Percentiles rank a stretch among this genome's conserved stretches.
Conservation (phyloP, 2,888 invertebrate species). For the Leptinotarsa juncta region DNA sequence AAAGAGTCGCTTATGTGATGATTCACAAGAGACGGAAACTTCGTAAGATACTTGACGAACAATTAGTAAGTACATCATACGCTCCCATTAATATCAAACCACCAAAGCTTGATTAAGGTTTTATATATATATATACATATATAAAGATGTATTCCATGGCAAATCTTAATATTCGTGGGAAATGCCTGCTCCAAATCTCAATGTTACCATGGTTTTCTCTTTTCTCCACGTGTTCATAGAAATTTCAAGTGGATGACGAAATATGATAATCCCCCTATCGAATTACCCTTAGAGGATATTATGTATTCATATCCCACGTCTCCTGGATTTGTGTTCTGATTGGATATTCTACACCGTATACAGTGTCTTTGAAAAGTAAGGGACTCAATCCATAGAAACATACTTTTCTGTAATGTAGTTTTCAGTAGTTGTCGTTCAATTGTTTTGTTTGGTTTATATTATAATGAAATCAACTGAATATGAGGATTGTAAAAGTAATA, state of each 20-base stretch:
- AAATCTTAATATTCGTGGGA: conserved; percentile 2
- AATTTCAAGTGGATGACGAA: conserved; percentile 7
- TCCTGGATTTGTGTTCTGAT: background rate
- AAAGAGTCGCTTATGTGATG: no score
- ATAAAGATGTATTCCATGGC: background rate
- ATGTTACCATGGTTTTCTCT: background rate
- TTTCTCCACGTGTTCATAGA: conserved; percentile 3
- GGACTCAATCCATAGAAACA: no score
- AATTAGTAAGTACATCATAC: background rate
- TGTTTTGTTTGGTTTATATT: no score
- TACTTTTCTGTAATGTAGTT: no score
- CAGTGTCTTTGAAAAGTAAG: background rate
- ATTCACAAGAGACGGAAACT: no score
- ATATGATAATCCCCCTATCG: background rate
- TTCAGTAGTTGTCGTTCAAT: no score
- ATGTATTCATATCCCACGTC: background rate
- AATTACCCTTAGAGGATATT: background rate
- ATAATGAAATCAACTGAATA: no score
- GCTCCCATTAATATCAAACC: background rate
- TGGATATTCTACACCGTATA: background rate
- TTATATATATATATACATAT: background rate
- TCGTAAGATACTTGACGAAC: background rate
- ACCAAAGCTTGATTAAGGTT: background rate
- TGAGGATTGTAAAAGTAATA: no score
- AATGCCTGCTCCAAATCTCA: background rate